These are phyloP conservation scores for Cataglyphis livida DNA, from an alignment of 2,888 invertebrate species.

Conservation along the genomic window DNA sequence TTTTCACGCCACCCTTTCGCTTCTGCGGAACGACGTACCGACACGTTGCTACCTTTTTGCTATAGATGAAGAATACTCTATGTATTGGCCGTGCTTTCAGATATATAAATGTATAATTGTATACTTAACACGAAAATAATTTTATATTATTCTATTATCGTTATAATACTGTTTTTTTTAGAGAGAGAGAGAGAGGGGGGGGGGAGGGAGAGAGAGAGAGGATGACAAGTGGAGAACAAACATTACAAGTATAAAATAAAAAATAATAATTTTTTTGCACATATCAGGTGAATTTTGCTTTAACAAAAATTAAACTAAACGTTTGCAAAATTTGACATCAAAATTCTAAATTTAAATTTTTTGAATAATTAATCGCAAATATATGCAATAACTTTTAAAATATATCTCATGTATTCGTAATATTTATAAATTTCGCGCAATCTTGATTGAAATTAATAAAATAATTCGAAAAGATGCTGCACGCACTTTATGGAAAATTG, in stretches of 20 bases:
- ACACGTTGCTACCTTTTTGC: slow-evolving; percentile 36
- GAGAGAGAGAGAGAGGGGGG: background rate
- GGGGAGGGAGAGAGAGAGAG: background rate
- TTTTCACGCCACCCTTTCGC: slow-evolving; percentile 80
- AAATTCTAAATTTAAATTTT: background rate
- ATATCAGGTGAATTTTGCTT: background rate
- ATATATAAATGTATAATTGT: background rate
- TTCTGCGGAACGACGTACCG: slow-evolving; percentile 45
- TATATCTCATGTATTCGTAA: background rate
- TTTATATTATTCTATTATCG: background rate
- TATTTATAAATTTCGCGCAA: background rate
- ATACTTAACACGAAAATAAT: background rate
- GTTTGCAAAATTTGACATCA: background rate
- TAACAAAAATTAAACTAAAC: background rate
- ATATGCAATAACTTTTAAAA: background rate
- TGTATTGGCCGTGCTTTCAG: background rate
- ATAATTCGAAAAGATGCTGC: background rate
- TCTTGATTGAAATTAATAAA: background rate
- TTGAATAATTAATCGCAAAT: background rate
- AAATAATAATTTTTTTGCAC: background rate
- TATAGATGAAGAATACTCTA: slow-evolving; percentile 10
- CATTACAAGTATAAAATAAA: background rate
- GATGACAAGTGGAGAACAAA: background rate
- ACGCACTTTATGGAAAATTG: no score
- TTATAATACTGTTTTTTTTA: background rate